Evolutionary conservation across 64 coral and sea anemone genomes (phyloP), one percentile per base, ranked within the genome.

Genomic region (Dendronephthya gigantea): DNA sequence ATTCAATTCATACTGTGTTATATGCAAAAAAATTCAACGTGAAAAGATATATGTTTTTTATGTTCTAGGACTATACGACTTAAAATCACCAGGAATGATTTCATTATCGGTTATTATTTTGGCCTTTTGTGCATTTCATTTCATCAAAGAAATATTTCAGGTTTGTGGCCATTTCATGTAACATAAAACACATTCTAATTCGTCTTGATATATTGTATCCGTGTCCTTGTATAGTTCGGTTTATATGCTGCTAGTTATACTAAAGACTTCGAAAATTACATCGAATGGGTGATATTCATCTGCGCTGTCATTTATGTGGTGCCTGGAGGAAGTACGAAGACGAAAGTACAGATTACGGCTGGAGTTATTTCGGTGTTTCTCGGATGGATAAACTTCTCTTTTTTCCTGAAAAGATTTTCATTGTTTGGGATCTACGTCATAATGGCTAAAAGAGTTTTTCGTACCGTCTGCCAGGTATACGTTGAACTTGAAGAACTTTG

Each of bases 381-480:
- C 10, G 2, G 19, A 0, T 79, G 4, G 72, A 79, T 79, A 0
- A 79, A 79, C 36, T 79, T 79, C 32, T 6, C 36, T 34, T 79
- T 79, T 29, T 79, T 36, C 31, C 22, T 79, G 30, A 34, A 34
- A 79, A 36, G 72, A 17, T 79, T 79, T 79, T 35, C 72, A 12
- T 29, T 79, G 27, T 79, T 79, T 79, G 29, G 72, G 37, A 79
- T 79, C 72, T 79, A 79, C 8, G 22, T 79, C 32, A 39, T 79
- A 17, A 79, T 79, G 72, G 16, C 72, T 3, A 34, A 79, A 79
- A 34, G 72, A 79, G 72, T 79, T 17, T 79, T 79, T 17, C 36
- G 0, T 19, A 79, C 29, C 2, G 36, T 79, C 29, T 34, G 25
- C 29, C 34, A 79, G 32, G 72, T 79, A 15, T 28, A 33, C n/a